Percentiles rank a stretch among this genome's conserved stretches.
Conservation (phyloP, 2,797 vertebrate genomes). For the Mormyrus hasselquistii region DNA sequence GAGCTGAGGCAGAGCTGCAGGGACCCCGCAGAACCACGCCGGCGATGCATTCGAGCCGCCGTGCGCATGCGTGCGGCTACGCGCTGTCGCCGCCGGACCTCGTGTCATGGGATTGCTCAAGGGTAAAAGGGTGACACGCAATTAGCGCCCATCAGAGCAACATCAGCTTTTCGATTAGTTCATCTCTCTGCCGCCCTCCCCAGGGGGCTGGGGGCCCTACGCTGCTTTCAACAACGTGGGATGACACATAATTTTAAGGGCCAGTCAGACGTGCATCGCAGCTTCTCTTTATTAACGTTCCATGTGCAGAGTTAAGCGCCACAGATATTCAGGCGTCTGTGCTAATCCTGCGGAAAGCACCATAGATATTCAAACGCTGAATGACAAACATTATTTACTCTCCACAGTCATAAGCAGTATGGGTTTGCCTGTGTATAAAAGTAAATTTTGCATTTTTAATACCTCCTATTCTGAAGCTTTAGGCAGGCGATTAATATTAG, state of each 20-base stretch:
- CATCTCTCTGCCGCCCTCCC: neutral
- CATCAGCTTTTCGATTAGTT: neutral
- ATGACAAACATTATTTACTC: neutral
- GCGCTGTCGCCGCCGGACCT: neutral
- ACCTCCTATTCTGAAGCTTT: neutral
- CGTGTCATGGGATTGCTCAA: neutral
- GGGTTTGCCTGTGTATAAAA: neutral
- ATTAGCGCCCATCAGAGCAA: constrained; percentile 7
- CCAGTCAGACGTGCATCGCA: neutral
- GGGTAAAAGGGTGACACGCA: constrained; percentile 5
- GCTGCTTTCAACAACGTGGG: neutral
- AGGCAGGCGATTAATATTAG: neutral
- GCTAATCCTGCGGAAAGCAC: neutral
- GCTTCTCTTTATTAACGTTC: neutral
- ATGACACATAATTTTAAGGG: neutral
- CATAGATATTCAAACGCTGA: neutral
- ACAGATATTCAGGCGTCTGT: neutral
- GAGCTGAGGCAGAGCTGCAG: neutral
- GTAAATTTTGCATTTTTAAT: neutral
- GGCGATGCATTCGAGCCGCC: neutral
- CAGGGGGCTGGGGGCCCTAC: neutral
- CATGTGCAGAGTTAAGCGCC: neutral
- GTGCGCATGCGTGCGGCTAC: neutral
- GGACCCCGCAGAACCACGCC: neutral
- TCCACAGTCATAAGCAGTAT: neutral